Evolutionary conservation across 1,140 invertebrate genomes (phyloP).

Genomic region (Drosophila seguyi): DNA sequence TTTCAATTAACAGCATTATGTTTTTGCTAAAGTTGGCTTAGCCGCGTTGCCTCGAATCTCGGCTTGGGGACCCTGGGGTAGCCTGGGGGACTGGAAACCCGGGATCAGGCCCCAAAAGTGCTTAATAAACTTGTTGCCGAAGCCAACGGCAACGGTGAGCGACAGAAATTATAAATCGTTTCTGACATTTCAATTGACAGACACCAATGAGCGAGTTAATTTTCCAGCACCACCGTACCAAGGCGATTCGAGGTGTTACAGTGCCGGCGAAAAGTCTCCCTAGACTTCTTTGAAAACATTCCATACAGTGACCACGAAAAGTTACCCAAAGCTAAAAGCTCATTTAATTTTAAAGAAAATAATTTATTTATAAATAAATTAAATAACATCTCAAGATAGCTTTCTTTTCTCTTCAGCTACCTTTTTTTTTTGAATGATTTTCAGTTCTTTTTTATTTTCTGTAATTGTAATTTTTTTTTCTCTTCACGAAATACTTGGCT

Average conservation of each 20-base stretch:
- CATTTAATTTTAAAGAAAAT: neutral
- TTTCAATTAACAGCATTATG: conserved; percentile 83
- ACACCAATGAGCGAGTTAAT: conserved; percentile 84
- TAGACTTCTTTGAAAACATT: neutral
- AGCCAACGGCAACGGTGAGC: conserved; percentile 45
- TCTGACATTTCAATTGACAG: conserved; percentile 84
- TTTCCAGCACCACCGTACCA: conserved; percentile 60
- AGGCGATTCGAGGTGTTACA: conserved; percentile 38
- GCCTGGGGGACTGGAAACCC: conserved; percentile 3
- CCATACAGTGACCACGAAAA: neutral
- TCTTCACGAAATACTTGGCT: conserved; percentile 29
- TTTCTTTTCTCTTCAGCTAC: neutral
- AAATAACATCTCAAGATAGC: no score
- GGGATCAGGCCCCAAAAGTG: conserved; percentile 50
- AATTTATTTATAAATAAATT: neutral
- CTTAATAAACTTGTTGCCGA: conserved; percentile 80
- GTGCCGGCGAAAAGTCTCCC: conserved; percentile 40
- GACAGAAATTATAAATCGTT: conserved; percentile 82
- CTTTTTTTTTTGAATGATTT: neutral
- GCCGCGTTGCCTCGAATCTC: conserved; percentile 25
- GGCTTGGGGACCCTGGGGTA: neutral
- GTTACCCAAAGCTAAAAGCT: no score
- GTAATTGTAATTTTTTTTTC: neutral
- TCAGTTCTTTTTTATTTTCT: neutral
- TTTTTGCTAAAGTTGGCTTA: conserved; percentile 75